Conservation (phyloP, 2,888 invertebrate species). For the Resseliella maxima region DNA sequence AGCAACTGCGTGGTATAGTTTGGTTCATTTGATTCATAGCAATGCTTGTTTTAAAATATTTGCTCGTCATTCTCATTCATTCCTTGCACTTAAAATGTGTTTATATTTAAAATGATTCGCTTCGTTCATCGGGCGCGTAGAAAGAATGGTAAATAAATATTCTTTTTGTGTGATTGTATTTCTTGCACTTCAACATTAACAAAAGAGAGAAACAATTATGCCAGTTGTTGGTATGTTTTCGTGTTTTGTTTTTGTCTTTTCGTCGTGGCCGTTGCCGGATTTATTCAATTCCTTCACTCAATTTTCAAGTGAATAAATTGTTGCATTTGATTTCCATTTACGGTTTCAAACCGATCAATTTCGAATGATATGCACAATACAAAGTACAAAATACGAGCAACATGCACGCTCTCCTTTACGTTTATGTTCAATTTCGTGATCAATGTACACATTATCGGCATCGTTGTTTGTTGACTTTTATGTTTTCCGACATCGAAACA, state of each 20-base stretch:
- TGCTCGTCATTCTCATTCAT: conserved; percentile 5
- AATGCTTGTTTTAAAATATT: neutral
- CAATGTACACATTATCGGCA: conserved; percentile 33
- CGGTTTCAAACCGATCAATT: conserved; percentile 18
- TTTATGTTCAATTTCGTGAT: neutral
- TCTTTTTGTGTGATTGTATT: neutral
- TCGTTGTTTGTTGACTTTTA: conserved; percentile 41
- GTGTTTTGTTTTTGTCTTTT: no score
- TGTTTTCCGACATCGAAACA: conserved; percentile 36
- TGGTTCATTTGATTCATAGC: neutral
- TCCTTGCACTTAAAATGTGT: neutral
- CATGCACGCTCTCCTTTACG: neutral
- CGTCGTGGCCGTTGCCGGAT: neutral
- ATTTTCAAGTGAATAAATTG: conserved; percentile 44
- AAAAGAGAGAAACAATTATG: conserved; percentile 21
- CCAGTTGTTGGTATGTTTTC: neutral
- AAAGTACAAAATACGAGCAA: neutral
- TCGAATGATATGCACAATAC: neutral
- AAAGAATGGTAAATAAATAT: neutral
- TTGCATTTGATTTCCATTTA: conserved; percentile 53
- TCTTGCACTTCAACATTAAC: neutral
- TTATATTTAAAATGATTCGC: neutral
- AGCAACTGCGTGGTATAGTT: neutral
- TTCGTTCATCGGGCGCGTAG: neutral
- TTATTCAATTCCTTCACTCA: neutral